Conservation (phyloP, 1,140 invertebrate genomes). For the Mactra quadrangularis region DNA sequence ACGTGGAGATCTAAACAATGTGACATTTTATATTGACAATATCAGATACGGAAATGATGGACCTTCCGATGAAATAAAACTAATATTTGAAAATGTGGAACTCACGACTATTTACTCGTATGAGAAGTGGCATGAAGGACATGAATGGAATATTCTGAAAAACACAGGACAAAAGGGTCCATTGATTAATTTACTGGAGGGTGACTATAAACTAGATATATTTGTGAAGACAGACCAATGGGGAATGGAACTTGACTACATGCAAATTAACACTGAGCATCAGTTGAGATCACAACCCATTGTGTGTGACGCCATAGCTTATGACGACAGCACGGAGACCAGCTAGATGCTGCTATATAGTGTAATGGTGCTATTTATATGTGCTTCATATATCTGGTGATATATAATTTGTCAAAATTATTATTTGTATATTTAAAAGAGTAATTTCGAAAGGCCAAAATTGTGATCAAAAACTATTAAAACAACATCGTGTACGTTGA, state of each 20-base stretch:
- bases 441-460: not conserved
- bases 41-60: slow-evolving; percentile 50
- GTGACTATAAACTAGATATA: slow-evolving; percentile 28
- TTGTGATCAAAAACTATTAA: not conserved
- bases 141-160: slow-evolving; percentile 50
- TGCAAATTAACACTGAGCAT: slow-evolving; percentile 18
- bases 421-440: not conserved
- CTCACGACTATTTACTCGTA: not conserved
- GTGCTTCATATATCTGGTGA: slow-evolving; percentile 1
- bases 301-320: slow-evolving; percentile 10
- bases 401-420: not conserved
- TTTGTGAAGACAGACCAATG: slow-evolving; percentile 39
- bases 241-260: slow-evolving; percentile 44
- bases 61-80: slow-evolving; percentile 29
- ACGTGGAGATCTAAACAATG: not conserved
- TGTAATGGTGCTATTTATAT: too few relatives aligned
- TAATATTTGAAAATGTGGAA: slow-evolving; percentile 31
- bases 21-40: slow-evolving; percentile 33
- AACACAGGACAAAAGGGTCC: slow-evolving; percentile 23
- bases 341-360: too few relatives aligned
- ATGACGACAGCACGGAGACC: too few relatives aligned
- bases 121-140: slow-evolving; percentile 44
- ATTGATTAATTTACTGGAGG: slow-evolving; percentile 10
- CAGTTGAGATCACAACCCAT: not conserved
- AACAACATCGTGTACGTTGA: not conserved